Conservation (phyloP, 2,888 invertebrate species). For the Melanchra persicariae region DNA sequence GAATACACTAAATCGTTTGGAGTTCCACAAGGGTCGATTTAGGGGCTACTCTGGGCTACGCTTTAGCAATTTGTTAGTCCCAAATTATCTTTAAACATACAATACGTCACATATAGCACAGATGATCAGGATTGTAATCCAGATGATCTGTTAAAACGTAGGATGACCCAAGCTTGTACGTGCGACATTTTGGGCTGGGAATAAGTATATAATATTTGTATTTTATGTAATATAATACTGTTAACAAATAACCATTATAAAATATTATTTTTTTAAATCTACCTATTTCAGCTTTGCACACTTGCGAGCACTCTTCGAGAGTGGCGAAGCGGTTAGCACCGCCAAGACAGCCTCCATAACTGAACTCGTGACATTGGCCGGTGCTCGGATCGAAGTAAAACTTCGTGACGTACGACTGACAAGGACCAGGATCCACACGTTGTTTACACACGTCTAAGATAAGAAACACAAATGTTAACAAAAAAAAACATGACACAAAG, state of each 20-base stretch:
- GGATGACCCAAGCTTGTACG: too few relatives aligned
- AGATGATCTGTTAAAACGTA: too few relatives aligned
- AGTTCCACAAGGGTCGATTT: too few relatives aligned
- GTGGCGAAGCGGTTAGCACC: slow-evolving; percentile 96
- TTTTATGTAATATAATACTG: too few relatives aligned
- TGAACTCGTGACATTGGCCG: slow-evolving; percentile 93
- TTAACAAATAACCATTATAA: too few relatives aligned
- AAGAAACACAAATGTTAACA: background rate
- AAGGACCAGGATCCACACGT: slow-evolving; percentile 93
- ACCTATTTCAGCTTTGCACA: slow-evolving; percentile 76
- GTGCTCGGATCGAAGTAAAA: slow-evolving; percentile 92
- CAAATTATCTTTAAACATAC: too few relatives aligned
- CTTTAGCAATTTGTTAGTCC: too few relatives aligned
- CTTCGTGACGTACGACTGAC: slow-evolving; percentile 91
- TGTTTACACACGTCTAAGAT: slow-evolving; percentile 94
- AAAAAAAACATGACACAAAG: background rate
- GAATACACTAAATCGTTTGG: too few relatives aligned
- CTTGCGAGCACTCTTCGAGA: slow-evolving; percentile 92
- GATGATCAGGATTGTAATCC: too few relatives aligned
- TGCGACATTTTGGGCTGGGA: too few relatives aligned
- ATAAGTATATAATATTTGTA: background rate
- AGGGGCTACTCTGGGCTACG: too few relatives aligned
- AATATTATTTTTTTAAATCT: background rate
- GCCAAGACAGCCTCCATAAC: slow-evolving; percentile 96
- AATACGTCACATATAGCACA: too few relatives aligned